Percentiles rank a stretch among this genome's conserved stretches.
Conservation (phyloP, 1,140 invertebrate species). For the Parapsyche elsis region DNA sequence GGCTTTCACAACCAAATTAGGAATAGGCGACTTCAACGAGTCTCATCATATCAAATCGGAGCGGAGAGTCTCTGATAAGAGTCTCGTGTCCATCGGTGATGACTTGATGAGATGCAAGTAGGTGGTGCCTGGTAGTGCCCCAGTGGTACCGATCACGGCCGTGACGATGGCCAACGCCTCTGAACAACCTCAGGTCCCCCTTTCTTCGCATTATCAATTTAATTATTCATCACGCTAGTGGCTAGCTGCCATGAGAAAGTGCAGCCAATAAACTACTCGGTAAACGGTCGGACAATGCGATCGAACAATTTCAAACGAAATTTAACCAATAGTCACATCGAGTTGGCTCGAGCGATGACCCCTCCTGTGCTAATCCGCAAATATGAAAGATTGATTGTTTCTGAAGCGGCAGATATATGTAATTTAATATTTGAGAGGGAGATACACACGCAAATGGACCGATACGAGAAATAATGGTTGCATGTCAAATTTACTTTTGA, state of each 20-base stretch:
- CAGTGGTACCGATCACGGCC: slow-evolving; percentile 35
- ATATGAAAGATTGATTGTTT: slow-evolving; percentile 21
- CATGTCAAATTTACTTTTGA: slow-evolving; percentile 8
- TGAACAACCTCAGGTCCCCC: not conserved
- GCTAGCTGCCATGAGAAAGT: not conserved
- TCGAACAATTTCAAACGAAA: too few relatives aligned
- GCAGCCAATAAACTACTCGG: not conserved
- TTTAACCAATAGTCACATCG: too few relatives aligned
- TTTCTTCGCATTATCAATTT: slow-evolving; percentile 15
- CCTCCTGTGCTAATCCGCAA: not conserved
- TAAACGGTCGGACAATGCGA: too few relatives aligned
- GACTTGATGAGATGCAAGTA: slow-evolving; percentile 31
- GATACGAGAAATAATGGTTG: slow-evolving; percentile 9
- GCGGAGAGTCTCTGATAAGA: not conserved
- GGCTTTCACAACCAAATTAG: too few relatives aligned
- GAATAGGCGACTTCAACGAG: too few relatives aligned
- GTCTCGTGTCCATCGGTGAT: not conserved
- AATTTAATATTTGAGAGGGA: slow-evolving; percentile 5
- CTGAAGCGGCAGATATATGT: slow-evolving; percentile 1
- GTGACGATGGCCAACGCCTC: slow-evolving; percentile 29
- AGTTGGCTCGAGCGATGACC: not conserved
- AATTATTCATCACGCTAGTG: slow-evolving; percentile 5
- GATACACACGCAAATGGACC: not conserved
- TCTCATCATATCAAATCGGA: too few relatives aligned
- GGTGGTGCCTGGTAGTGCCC: slow-evolving; percentile 18